Percentiles rank a stretch among this genome's conserved stretches.
These are phyloP conservation scores for Gadopsis bispinosus DNA, from an alignment of 2,797 vertebrate genomes.

Conservation along the genomic window DNA sequence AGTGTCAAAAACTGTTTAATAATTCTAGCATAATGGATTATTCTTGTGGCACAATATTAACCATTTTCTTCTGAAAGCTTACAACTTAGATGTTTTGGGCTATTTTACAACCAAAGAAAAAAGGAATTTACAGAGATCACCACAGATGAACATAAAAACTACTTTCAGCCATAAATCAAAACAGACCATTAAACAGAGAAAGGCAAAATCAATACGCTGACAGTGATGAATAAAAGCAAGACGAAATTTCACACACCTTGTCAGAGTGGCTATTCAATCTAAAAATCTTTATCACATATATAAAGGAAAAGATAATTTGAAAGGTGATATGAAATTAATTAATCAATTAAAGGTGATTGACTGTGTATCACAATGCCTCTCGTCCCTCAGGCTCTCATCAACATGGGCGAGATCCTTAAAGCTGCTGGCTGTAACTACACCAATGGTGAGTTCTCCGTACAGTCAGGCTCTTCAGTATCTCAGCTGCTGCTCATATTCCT, in stretches of 20 bases:
- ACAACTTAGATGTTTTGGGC: too few relatives aligned
- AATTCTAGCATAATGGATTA: too few relatives aligned
- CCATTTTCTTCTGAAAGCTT: too few relatives aligned
- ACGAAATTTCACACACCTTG: not conserved
- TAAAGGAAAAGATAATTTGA: not conserved
- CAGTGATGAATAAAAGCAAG: not conserved
- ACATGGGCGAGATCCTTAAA: slow-evolving; percentile 96
- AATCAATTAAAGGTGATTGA: not conserved
- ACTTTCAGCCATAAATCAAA: not conserved
- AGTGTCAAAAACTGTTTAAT: not conserved
- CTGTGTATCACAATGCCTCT: not conserved
- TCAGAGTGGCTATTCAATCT: not conserved
- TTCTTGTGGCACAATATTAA: too few relatives aligned
- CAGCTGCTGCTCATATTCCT: not conserved
- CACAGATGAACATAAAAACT: not conserved
- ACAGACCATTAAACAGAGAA: not conserved
- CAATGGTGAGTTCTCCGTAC: slow-evolving; percentile 86
- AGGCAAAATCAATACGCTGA: not conserved
- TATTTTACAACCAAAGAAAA: not conserved
- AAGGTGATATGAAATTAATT: not conserved
- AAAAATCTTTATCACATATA: not conserved
- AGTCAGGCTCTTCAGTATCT: not conserved
- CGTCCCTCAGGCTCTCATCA: slow-evolving; percentile 88
- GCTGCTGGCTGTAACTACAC: slow-evolving; percentile 89
- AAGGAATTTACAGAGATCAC: not conserved